A percentile compares a stretch with the other conserved stretches of the same genome.
These are phyloP conservation scores for Regulus satrapa DNA, from an alignment of 2,113 vertebrate genomes.

Conservation along the genomic window DNA sequence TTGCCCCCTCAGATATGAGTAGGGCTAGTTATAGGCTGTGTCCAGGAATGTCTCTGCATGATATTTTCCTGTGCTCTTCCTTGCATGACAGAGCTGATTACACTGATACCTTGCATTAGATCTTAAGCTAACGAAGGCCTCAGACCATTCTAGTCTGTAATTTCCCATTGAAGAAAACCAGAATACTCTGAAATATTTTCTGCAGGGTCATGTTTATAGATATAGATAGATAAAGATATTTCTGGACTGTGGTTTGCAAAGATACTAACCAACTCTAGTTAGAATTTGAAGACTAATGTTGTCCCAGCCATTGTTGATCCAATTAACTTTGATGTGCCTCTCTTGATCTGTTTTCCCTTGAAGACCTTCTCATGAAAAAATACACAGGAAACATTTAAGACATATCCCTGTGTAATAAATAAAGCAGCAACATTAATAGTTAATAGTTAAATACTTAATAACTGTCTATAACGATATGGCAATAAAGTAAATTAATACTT, in stretches of 20 bases:
- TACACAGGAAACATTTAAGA: neutral
- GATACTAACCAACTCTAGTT: neutral
- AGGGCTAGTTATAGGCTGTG: neutral
- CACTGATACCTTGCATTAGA: neutral
- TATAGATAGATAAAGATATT: too few species aligned
- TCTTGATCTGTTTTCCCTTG: constrained; percentile 1
- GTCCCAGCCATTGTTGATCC: neutral
- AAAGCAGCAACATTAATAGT: constrained; percentile 25
- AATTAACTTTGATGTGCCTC: neutral
- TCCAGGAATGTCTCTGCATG: neutral
- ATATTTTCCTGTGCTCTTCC: neutral
- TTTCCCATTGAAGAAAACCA: neutral
- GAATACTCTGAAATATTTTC: neutral
- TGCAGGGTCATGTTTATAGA: neutral
- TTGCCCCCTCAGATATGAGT: neutral
- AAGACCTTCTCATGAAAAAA: neutral
- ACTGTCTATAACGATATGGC: neutral
- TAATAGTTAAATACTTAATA: neutral
- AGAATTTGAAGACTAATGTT: neutral
- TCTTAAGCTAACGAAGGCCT: neutral
- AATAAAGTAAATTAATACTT: constrained; percentile 24
- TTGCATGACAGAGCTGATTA: neutral
- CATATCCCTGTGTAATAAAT: neutral
- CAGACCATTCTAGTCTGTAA: neutral
- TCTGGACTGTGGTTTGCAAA: neutral